Evolutionary conservation across 2,888 invertebrate genomes (phyloP).

Genomic region (Pteria penguin): DNA sequence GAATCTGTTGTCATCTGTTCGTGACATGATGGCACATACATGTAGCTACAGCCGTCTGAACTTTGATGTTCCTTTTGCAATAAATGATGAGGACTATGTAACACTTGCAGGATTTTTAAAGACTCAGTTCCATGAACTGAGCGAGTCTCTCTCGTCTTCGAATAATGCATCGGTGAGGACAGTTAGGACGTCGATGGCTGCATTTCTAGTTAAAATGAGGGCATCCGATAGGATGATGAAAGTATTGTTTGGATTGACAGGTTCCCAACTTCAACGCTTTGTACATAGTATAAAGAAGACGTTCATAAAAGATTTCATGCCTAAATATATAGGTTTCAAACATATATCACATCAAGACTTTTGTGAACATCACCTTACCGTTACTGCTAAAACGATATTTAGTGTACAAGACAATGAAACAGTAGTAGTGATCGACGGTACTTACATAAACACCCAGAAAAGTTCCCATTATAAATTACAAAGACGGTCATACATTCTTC

Average conservation of each 20-base stretch:
- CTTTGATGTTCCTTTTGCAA: slow-evolving; percentile 3
- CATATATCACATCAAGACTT: slow-evolving; percentile 16
- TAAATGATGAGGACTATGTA: slow-evolving; percentile 19
- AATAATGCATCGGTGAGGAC: slow-evolving; percentile 5
- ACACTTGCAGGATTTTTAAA: slow-evolving; percentile 19
- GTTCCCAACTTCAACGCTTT: slow-evolving; percentile 11
- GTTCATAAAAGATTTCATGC: slow-evolving; percentile 12
- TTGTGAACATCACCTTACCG: slow-evolving; percentile 2
- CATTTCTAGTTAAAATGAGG: slow-evolving; percentile 16
- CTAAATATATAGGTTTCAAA: slow-evolving; percentile 2
- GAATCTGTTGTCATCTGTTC: not conserved
- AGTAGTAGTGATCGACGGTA: slow-evolving; percentile 25
- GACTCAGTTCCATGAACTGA: slow-evolving; percentile 14
- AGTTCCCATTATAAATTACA: slow-evolving; percentile 15
- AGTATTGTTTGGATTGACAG: not conserved
- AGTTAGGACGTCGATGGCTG: slow-evolving; percentile 11
- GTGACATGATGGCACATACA: not conserved
- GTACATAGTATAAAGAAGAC: not conserved
- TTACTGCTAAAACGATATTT: slow-evolving; percentile 4
- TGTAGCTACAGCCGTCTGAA: not conserved
- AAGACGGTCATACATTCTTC: slow-evolving; percentile 17
- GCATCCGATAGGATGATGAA: slow-evolving; percentile 16
- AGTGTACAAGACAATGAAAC: not conserved
- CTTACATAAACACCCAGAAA: slow-evolving; percentile 18
- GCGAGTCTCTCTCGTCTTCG: not conserved